Evolutionary conservation across 2,113 vertebrate genomes (phyloP), one percentile per base, ranked within the genome.

Genomic region (Silurus asotus): DNA sequence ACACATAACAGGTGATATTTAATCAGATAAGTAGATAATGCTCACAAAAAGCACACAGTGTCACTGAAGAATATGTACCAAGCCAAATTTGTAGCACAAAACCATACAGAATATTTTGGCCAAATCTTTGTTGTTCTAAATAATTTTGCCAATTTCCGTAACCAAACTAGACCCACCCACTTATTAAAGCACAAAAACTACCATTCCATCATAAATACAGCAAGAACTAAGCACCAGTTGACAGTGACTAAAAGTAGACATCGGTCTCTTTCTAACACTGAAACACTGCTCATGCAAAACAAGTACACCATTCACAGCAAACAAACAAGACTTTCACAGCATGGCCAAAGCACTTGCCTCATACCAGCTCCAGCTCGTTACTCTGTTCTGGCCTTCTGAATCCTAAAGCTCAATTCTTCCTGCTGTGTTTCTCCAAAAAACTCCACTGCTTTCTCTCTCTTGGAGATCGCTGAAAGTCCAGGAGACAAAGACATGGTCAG

Each of bases 341-440:
- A 80, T 78, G 25, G 37, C 67, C 86, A 88, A 85, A 91, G 82
- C 91, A 94, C 94, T 94, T 93, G 93, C 94, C 94, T 95, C 94
- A 94, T 94, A 92, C 92, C 93, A 93, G 93, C 92, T 92, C 92
- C 90, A 91, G 92, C 91, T 88, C 92, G 8, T 61, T 79, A 17
- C 61, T 72, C 84, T 85, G 56, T 37, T 56, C 77, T 70, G 83
- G 72, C 64, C 65, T 77, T 84, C 61, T 61, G 69, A 85, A 86
- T 69, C 48, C 62, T 74, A n/a, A 84, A 45, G 61, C 70, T 76
- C 81, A 53, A 58, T 10, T 89, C 91, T 88, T 90, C 90, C 91
- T 90, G 89, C 88, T 92, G 91, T 90, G 85, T 90, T 92, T 89
- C 90, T 90, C 89, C 90, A 5, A 67, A 37, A 84, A 64, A n/a